phyloP scores from a whole-genome alignment of 1,140 invertebrate species.

The Drosophila arizonae region DNA sequence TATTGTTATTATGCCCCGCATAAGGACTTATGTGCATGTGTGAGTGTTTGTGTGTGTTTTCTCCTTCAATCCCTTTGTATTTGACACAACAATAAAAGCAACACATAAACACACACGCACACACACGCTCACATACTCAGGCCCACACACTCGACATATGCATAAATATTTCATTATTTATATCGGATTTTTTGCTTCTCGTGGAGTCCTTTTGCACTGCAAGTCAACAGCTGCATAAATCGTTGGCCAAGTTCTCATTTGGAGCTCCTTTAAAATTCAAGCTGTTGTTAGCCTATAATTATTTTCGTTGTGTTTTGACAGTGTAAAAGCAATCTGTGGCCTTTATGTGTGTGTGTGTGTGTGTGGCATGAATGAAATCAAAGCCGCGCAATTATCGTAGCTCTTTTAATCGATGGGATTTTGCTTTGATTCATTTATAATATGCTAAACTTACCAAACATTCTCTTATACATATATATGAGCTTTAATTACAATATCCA shows the following conservation, averaged over 20 bases:
- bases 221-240: conserved; percentile 54
- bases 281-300: neutral
- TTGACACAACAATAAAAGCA: conserved; percentile 63
- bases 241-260: conserved; percentile 11
- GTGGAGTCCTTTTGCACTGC: conserved; percentile 31
- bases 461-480: no score
- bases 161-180: conserved; percentile 77
- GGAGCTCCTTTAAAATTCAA: conserved; percentile 2
- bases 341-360: no score
- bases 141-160: conserved; percentile 28
- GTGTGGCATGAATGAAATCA: no score
- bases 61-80: conserved; percentile 74
- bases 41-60: conserved; percentile 29
- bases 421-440: no score
- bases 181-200: conserved; percentile 60
- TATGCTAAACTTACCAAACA: no score
- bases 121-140: neutral
- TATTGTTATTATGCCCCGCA: conserved; percentile 69
- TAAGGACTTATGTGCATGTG: conserved; percentile 44
- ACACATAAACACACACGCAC: conserved; percentile 7
- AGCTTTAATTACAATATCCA: no score
- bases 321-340: no score
- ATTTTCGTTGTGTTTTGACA: neutral
- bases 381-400: no score
- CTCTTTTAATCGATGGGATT: no score